Conservation (phyloP, 2,797 vertebrate genomes). For the Acipenser oxyrinchus region DNA sequence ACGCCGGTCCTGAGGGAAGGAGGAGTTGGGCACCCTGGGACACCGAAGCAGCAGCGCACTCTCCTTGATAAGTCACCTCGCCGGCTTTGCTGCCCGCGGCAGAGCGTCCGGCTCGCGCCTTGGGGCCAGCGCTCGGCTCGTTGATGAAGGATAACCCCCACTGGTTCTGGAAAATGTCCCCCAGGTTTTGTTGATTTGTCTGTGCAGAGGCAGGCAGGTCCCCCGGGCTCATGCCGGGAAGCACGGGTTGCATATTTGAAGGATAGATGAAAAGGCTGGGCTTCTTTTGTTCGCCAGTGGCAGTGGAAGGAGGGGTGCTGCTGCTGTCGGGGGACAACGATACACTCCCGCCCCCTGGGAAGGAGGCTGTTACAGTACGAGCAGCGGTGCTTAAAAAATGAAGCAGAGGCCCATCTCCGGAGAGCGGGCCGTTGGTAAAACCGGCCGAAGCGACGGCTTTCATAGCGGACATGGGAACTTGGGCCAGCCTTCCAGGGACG, state of each 20-base stretch:
- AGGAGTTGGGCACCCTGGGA: conserved; percentile 64
- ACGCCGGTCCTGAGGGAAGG: conserved; percentile 63
- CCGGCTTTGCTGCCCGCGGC: conserved; percentile 56
- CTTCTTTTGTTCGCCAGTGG: conserved; percentile 78
- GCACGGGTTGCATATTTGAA: conserved; percentile 93
- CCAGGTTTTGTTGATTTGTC: conserved; percentile 90
- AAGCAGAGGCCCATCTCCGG: conserved; percentile 58
- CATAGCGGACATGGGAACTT: conserved; percentile 94
- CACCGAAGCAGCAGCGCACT: conserved; percentile 61
- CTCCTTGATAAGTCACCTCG: conserved; percentile 72
- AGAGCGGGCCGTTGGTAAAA: conserved; percentile 88
- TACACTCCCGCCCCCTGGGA: conserved; percentile 69
- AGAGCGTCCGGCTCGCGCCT: conserved; percentile 50
- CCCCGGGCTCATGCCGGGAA: conserved; percentile 70
- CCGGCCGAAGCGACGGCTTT: conserved; percentile 93
- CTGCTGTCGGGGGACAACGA: conserved; percentile 58
- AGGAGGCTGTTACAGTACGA: conserved; percentile 67
- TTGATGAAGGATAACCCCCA: conserved; percentile 99
- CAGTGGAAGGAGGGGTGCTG: conserved; percentile 50
- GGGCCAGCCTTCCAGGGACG: conserved; percentile 66
- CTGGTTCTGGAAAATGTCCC: conserved; percentile 98
- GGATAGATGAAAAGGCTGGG: conserved; percentile 88
- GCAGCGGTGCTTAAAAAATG: conserved; percentile 76
- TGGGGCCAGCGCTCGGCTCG: conserved; percentile 78
- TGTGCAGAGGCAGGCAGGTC: conserved; percentile 61